These are phyloP conservation scores for Cydia amplana DNA, from an alignment of 1,140 invertebrate genomes.

Conservation along the genomic window DNA sequence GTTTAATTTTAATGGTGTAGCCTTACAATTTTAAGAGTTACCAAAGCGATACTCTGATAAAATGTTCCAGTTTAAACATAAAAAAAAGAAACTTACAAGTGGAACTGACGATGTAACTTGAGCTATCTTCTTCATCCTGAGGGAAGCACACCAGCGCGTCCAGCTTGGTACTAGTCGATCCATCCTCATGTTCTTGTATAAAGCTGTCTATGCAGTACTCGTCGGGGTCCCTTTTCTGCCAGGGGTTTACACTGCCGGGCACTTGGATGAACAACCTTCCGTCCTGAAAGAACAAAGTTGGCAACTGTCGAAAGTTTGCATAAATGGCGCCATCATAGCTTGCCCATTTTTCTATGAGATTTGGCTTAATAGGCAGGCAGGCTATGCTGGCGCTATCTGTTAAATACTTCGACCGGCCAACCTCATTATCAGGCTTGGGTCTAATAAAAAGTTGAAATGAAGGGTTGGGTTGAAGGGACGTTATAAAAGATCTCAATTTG, in stretches of 20 bases:
- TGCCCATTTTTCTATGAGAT: too few relatives aligned
- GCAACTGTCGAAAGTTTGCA: too few relatives aligned
- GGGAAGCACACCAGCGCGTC: slow-evolving; percentile 63
- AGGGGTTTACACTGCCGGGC: slow-evolving; percentile 46
- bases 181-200: slow-evolving; percentile 43
- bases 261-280: slow-evolving; percentile 56
- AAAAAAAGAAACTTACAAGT: slow-evolving; percentile 51
- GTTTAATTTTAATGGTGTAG: too few relatives aligned
- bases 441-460: too few relatives aligned
- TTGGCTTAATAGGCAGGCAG: too few relatives aligned
- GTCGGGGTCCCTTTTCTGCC: slow-evolving; percentile 46
- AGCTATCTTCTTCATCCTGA: slow-evolving; percentile 32
- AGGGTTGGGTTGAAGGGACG: too few relatives aligned
- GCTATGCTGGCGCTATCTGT: too few relatives aligned
- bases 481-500: too few relatives aligned
- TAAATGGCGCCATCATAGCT: too few relatives aligned
- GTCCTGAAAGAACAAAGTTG: slow-evolving; percentile 50
- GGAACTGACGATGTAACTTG: slow-evolving; percentile 45
- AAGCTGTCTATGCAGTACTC: slow-evolving; percentile 67
- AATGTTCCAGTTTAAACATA: background rate
- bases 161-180: slow-evolving; percentile 36
- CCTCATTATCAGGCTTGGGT: too few relatives aligned
- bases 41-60: background rate
- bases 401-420: too few relatives aligned
- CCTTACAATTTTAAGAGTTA: too few relatives aligned